These are phyloP conservation scores for Alethe castanea DNA, from an alignment of 2,113 vertebrate genomes.

Conservation along the genomic window DNA sequence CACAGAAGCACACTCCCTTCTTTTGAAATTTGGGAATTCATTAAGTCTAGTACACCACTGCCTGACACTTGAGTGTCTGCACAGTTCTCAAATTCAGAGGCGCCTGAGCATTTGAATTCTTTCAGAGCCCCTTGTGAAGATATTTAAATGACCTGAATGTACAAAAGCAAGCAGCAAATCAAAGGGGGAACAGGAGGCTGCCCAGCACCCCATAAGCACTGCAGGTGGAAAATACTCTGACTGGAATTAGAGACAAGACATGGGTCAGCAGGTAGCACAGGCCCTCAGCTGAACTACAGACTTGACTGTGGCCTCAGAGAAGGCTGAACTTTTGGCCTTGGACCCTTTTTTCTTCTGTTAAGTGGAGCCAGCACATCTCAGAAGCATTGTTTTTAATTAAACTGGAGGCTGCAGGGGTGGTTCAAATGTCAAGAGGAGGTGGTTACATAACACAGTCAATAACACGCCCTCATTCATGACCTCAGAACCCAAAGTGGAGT, in stretches of 20 bases:
- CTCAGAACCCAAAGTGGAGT: accelerated
- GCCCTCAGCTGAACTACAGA: background rate
- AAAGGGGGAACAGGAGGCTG: background rate
- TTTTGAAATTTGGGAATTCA: background rate
- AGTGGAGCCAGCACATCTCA: background rate
- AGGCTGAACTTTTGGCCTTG: background rate
- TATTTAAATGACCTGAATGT: background rate
- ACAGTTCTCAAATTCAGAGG: background rate
- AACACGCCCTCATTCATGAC: background rate
- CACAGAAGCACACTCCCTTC: background rate
- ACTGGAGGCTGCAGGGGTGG: background rate
- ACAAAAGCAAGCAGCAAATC: background rate
- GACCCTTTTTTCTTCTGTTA: background rate
- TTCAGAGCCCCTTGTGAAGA: background rate
- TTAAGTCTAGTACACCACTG: background rate
- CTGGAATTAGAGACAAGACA: background rate
- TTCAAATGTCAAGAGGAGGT: background rate
- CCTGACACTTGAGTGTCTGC: background rate
- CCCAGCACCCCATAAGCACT: background rate
- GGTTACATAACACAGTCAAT: background rate
- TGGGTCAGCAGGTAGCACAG: background rate
- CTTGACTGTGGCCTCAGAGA: background rate
- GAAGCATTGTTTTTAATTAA: background rate
- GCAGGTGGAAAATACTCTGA: background rate
- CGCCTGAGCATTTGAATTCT: background rate